Conservation (phyloP, 64 coral and sea anemone genomes). For the Pocillopora damicornis region DNA sequence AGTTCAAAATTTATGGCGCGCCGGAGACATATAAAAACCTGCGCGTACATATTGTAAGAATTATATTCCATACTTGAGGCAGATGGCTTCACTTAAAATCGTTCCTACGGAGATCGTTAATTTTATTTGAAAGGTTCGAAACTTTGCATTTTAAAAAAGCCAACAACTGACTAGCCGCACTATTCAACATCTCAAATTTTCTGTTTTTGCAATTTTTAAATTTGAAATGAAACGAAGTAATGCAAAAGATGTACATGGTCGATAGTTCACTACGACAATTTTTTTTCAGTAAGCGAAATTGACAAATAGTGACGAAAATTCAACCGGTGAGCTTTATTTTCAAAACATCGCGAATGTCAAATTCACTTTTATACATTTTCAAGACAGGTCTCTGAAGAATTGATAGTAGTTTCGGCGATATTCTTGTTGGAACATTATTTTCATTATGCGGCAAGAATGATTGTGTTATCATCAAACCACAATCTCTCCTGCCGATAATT, state of each 20-base stretch:
- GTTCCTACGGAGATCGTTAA: conserved; percentile 1
- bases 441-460: conserved; percentile 11
- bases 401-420: conserved; percentile 13
- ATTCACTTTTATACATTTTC: background rate
- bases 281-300: background rate
- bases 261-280: conserved; percentile 2
- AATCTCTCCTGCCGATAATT: conserved; percentile 30
- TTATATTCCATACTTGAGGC: background rate
- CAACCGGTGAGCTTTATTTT: background rate
- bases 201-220: background rate
- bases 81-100: background rate
- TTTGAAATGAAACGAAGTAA: no score
- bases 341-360: background rate
- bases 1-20: background rate
- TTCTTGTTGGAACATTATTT: background rate
- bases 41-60: background rate
- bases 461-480: conserved; percentile 29
- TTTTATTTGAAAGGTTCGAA: conserved; percentile 11
- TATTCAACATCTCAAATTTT: background rate
- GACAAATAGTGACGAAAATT: background rate
- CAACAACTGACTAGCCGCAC: background rate
- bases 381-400: conserved; percentile 19
- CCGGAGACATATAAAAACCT: conserved; percentile 20
- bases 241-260: background rate
- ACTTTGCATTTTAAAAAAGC: background rate